phyloP scores from a whole-genome alignment of 2,797 vertebrate genomes.

The Labroides dimidiatus region DNA sequence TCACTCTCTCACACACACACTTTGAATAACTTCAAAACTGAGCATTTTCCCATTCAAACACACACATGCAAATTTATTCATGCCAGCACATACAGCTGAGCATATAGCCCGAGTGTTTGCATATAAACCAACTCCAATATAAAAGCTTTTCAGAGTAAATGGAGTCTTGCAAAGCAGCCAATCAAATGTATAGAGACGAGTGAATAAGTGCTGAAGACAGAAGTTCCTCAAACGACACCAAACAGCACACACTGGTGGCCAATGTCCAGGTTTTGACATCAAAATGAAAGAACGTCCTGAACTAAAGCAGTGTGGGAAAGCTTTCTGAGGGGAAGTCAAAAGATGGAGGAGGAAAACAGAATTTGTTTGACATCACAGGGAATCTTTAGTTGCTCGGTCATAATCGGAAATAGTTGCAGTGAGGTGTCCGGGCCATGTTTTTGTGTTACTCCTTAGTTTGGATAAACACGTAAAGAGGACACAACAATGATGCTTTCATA shows the following conservation, averaged over 20 bases:
- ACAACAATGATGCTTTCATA: slow-evolving; percentile 62
- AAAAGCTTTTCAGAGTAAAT: slow-evolving; percentile 9
- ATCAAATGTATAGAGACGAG: neutral
- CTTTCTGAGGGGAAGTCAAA: slow-evolving; percentile 4
- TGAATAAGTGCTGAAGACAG: slow-evolving; percentile 6
- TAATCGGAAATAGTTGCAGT: slow-evolving; percentile 31
- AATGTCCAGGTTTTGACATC: slow-evolving; percentile 34
- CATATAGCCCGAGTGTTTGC: neutral
- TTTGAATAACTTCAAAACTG: slow-evolving; percentile 10
- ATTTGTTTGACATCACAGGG: slow-evolving; percentile 30
- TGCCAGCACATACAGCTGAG: neutral
- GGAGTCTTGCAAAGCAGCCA: slow-evolving; percentile 9
- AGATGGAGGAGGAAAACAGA: slow-evolving; percentile 19
- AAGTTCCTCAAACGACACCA: slow-evolving; percentile 9
- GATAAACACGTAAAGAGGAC: slow-evolving; percentile 35
- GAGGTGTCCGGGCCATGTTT: slow-evolving; percentile 17
- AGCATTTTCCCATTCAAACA: slow-evolving; percentile 6
- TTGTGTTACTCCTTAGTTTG: slow-evolving; percentile 18
- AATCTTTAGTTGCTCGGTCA: slow-evolving; percentile 17
- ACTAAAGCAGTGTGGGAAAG: slow-evolving; percentile 3
- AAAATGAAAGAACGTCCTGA: neutral
- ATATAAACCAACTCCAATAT: neutral
- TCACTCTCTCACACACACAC: neutral
- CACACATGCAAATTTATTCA: slow-evolving; percentile 17
- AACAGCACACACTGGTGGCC: slow-evolving; percentile 5